Conservation (phyloP, 2,888 invertebrate genomes). For the Eilema sororculum region DNA sequence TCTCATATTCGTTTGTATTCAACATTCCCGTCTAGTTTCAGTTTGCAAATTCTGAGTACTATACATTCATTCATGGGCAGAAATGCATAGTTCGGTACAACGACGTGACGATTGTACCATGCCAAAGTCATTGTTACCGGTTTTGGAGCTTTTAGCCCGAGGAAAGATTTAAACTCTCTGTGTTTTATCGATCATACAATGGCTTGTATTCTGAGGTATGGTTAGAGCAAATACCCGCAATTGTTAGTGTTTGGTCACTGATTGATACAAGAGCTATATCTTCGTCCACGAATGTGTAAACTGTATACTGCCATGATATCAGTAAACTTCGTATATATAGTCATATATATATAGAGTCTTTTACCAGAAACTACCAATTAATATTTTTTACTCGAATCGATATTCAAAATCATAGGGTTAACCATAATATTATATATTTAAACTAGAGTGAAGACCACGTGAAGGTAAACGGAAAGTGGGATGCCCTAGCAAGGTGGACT, state of each 20-base stretch:
- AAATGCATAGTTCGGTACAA: neutral
- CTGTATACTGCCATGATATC: no score
- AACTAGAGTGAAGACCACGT: no score
- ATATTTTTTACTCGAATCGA: neutral
- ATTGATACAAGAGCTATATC: no score
- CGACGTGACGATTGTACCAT: neutral
- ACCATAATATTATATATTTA: no score
- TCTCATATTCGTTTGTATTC: neutral
- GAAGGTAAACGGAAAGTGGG: no score
- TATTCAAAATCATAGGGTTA: neutral
- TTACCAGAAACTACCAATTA: neutral
- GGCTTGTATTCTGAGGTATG: neutral
- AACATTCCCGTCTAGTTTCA: neutral
- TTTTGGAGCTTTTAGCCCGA: neutral
- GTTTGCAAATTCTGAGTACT: neutral
- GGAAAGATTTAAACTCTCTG: neutral
- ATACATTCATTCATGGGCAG: neutral
- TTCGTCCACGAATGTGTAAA: no score
- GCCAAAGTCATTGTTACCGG: slow-evolving; percentile 3
- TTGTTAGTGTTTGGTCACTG: no score
- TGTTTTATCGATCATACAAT: neutral
- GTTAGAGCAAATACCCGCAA: neutral
- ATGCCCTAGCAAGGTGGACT: no score
- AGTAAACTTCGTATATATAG: no score
- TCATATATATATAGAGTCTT: no score